Evolutionary conservation across 1,140 invertebrate species (phyloP), one percentile per base, ranked within the genome.

Genomic region (Diachasmimorpha longicaudata): DNA sequence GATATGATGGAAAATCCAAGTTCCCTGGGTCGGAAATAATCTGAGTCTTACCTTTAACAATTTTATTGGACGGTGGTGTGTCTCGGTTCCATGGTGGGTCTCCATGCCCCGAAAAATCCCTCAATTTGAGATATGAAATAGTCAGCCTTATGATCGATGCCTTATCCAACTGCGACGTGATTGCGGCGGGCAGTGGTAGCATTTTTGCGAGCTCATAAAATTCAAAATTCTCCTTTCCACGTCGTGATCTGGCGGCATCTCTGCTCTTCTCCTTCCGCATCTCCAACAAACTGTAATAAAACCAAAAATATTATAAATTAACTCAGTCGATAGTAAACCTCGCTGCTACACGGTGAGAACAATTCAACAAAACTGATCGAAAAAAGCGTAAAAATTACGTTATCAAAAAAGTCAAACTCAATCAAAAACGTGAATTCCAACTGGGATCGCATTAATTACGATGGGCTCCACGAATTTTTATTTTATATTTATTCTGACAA

Each of bases 181-280:
- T 99, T 82, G 97, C 97, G 3, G 96, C 94, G 0, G 98, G 98
- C 44, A 99, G 91, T 0, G 98, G 98, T 79, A 99, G 90, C 95
- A 99, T 96, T 90, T 99, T 99, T 77, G 98, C 97, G 87, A 99
- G 90, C 90, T 99, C 97, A 90, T 98, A 98, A 90, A 99, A 99
- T 90, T 99, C 98, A 86, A 96, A 98, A 90, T 99, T 99, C 89
- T 99, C 98, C 84, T 99, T 99, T 25, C 97, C 97, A 44, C 98
- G 92, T 42, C 98, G 90, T 8, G 96, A 97, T 67, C 98, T 91
- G 0, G 98, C 98, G 42, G 98, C 98, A 88, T 99, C 97, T 82
- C 97, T 91, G 58, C 96, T 98, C 88, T 99, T 99, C 88, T 99
- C 98, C 90, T 99, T 99, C 77, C 98, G 91, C 76, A 99, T 90